phyloP scores from a whole-genome alignment of 1,140 invertebrate species.

The Caenorhabditis tropicalis region DNA sequence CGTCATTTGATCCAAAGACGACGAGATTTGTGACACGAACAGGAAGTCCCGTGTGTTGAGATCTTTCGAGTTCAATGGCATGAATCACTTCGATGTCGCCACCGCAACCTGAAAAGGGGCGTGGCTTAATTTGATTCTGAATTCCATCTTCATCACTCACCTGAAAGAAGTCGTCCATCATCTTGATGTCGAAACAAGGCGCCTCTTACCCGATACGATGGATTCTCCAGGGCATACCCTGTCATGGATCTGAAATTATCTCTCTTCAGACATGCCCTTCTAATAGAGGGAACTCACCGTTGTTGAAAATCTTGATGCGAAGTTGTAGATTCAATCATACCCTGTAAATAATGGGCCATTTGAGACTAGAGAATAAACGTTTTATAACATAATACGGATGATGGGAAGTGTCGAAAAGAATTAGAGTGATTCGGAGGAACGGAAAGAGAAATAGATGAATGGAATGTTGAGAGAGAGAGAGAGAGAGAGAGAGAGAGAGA shows the following conservation, averaged over 20 bases:
- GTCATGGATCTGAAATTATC: slow-evolving; percentile 12
- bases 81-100: slow-evolving; percentile 48
- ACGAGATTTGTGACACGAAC: slow-evolving; percentile 46
- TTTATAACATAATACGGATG: not conserved
- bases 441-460: not conserved
- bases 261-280: not conserved
- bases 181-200: not conserved
- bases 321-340: slow-evolving; percentile 45
- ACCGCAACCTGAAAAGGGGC: slow-evolving; percentile 12
- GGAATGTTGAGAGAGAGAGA: not conserved
- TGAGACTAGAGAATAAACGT: not conserved
- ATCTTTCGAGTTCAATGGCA: not conserved
- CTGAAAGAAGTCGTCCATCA: slow-evolving; percentile 48
- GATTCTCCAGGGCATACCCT: slow-evolving; percentile 22
- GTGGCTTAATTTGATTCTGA: not conserved
- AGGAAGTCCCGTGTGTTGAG: slow-evolving; percentile 46
- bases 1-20: slow-evolving; percentile 45
- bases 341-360: not conserved
- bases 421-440: slow-evolving; percentile 23
- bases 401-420: slow-evolving; percentile 24
- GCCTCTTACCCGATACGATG: slow-evolving; percentile 9
- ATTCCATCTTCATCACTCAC: no score
- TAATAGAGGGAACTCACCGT: slow-evolving; percentile 16
- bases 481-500: not conserved
- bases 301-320: slow-evolving; percentile 45